Conservation (phyloP, 2,888 invertebrate genomes). For the Muscina levida region DNA sequence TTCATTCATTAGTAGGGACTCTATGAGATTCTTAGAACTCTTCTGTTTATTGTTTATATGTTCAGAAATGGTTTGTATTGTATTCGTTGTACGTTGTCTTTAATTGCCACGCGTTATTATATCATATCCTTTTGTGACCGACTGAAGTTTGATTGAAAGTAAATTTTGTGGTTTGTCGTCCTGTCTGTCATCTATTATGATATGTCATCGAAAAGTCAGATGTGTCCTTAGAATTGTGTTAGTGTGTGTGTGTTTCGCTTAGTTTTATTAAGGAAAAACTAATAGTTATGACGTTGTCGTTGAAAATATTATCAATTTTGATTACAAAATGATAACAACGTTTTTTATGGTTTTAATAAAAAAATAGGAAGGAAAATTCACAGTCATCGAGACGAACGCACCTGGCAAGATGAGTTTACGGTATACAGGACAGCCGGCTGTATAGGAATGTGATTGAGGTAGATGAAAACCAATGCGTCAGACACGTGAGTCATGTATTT, state of each 20-base stretch:
- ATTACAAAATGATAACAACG: conserved; percentile 40
- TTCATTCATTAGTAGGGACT: conserved; percentile 58
- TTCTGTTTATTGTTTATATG: conserved; percentile 44
- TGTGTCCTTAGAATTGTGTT: background rate
- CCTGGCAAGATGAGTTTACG: conserved; percentile 7
- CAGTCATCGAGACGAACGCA: background rate
- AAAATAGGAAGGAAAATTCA: too few species aligned
- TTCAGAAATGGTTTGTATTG: conserved; percentile 15
- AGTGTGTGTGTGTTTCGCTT: conserved; percentile 22
- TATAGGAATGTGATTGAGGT: too few species aligned
- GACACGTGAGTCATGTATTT: too few species aligned
- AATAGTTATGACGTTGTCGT: conserved; percentile 29
- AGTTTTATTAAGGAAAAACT: too few species aligned
- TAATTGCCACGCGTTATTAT: conserved; percentile 63
- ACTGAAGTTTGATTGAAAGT: conserved; percentile 53
- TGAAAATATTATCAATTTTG: conserved; percentile 30
- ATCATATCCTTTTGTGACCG: conserved; percentile 26
- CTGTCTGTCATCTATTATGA: conserved; percentile 36
- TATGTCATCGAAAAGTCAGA: conserved; percentile 64
- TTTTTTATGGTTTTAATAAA: conserved; percentile 17
- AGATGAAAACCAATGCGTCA: too few species aligned
- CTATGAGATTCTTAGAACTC: conserved; percentile 48
- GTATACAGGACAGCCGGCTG: too few species aligned
- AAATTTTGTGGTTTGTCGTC: conserved; percentile 58
- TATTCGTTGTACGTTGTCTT: conserved; percentile 32